phyloP scores from a whole-genome alignment of 2,888 invertebrate genomes.

The Lycophotia porphyrea region DNA sequence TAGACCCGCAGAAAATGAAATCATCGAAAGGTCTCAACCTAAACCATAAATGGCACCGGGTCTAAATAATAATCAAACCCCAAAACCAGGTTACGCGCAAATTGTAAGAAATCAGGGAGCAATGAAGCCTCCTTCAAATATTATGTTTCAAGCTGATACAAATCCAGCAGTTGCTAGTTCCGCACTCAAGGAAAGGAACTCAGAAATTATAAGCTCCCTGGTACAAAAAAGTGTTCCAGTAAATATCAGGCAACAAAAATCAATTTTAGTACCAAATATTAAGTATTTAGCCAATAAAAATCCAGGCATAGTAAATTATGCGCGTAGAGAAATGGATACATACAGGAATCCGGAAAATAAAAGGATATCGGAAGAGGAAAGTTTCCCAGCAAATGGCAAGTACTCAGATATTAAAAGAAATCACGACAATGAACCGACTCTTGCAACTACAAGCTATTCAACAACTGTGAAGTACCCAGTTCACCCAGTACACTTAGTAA shows the following conservation, averaged over 20 bases:
- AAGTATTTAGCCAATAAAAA: neutral
- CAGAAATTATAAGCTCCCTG: neutral
- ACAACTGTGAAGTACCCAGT: neutral
- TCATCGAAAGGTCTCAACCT: neutral
- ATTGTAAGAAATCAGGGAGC: neutral
- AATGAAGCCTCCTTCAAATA: neutral
- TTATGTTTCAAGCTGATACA: neutral
- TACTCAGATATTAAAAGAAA: neutral
- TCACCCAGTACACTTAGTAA: too few relatives aligned
- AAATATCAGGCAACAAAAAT: neutral
- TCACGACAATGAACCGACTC: neutral
- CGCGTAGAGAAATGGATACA: neutral
- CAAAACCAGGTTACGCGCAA: neutral
- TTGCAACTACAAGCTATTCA: neutral
- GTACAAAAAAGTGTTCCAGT: neutral
- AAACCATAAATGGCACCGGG: conserved; percentile 5
- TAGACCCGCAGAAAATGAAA: conserved; percentile 15
- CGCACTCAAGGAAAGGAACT: neutral
- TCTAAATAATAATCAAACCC: conserved; percentile 11
- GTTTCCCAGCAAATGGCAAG: neutral
- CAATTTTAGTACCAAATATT: neutral
- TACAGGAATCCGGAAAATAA: neutral
- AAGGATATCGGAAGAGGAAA: neutral
- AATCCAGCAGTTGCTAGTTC: neutral
- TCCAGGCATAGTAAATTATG: neutral